Evolutionary conservation across 1,140 invertebrate species (phyloP).

Genomic region (Phortica variegata): DNA sequence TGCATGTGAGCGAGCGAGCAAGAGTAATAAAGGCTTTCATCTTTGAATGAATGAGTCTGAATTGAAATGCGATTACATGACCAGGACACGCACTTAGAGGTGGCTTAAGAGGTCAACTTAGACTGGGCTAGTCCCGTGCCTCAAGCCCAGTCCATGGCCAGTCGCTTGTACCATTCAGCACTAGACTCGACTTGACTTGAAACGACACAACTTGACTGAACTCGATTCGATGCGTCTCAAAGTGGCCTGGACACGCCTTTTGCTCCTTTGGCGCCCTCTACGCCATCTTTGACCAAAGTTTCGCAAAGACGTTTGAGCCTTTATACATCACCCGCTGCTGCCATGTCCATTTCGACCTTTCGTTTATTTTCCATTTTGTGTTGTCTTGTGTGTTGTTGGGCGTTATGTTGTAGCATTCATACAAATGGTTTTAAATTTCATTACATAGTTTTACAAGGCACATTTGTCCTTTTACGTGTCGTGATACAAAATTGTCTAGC

Average conservation of each 20-base stretch:
- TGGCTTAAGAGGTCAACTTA: slow-evolving; percentile 25
- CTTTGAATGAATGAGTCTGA: slow-evolving; percentile 44
- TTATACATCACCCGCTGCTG: no score
- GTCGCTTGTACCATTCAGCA: background rate
- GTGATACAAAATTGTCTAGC: no score
- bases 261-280: no score
- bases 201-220: background rate
- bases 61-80: slow-evolving; percentile 53
- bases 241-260: no score
- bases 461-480: no score
- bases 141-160: no score
- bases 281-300: slow-evolving; percentile 24
- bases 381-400: slow-evolving; percentile 9
- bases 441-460: slow-evolving; percentile 37
- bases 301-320: no score
- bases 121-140: no score
- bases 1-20: background rate
- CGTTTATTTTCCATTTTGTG: slow-evolving; percentile 6
- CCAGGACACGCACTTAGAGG: slow-evolving; percentile 46
- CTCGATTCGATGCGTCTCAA: no score
- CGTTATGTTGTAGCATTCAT: slow-evolving; percentile 9
- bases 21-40: slow-evolving; percentile 3
- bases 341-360: no score
- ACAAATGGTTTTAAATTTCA: slow-evolving; percentile 45
- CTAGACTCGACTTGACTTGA: slow-evolving; percentile 7